A percentile compares a stretch with the other conserved stretches of the same genome.
Evolutionary conservation across 1,140 invertebrate genomes (phyloP).

Genomic region (Achatina immaculata): DNA sequence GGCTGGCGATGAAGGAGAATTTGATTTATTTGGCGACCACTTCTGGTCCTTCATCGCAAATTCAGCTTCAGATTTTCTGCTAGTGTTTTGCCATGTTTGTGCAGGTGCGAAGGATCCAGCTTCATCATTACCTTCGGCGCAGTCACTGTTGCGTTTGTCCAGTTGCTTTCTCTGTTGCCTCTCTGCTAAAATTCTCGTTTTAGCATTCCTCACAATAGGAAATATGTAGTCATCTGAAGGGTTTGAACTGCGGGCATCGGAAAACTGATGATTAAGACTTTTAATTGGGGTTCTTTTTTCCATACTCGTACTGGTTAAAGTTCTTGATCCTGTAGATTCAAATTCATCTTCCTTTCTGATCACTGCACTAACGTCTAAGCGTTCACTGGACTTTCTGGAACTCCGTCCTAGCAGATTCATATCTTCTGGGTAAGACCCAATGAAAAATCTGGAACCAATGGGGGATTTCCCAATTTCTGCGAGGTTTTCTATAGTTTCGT

Average conservation of each 20-base stretch:
- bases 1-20: not conserved
- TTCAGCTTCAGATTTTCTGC: not conserved
- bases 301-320: too few species aligned
- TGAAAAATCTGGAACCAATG: not conserved
- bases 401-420: not conserved
- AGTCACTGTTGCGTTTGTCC: not conserved
- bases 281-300: not conserved
- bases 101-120: not conserved
- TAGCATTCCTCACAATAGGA: constrained; percentile 1
- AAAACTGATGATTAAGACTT: not conserved
- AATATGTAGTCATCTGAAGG: constrained; percentile 7
- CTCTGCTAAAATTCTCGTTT: not conserved
- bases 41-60: not conserved
- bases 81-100: not conserved
- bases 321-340: not conserved
- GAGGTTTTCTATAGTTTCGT: not conserved
- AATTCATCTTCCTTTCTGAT: not conserved
- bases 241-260: not conserved
- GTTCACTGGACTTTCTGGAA: not conserved
- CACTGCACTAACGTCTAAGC: too few species aligned
- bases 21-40: too few species aligned
- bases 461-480: not conserved
- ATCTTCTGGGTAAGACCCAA: not conserved
- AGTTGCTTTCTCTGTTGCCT: not conserved
- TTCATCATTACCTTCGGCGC: not conserved